Base-by-base conservation (phyloP, 2,797 vertebrate species). In the Cossypha niveicapilla region DNA sequence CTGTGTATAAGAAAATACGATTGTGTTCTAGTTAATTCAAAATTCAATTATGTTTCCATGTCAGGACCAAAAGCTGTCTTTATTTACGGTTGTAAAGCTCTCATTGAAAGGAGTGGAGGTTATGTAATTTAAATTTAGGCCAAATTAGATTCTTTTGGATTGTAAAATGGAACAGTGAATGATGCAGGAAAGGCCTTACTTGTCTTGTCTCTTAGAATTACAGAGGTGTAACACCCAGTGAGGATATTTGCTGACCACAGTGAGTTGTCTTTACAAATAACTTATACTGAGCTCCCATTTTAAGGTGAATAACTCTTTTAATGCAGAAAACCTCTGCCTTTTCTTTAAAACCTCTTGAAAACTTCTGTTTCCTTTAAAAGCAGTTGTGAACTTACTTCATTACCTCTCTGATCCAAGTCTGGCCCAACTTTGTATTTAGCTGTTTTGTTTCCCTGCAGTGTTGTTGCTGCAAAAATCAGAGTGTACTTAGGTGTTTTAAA, bases 111-210 rank as follows among this genome's bases (percentile, higher is more conserved):
- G 70, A 93, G 24, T 0, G 0, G 56, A 15, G 28, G 73, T 90
- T 94, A 92, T 58, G 16, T 93, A 92, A 93, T 86, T 88, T 80
- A 93, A 86, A 90, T 86, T 92, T 83, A 75, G 80, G 90, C 62
- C 90, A 90, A 44, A 74, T 45, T 61, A 60, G 23, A 62, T 78
- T 95, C 30, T 84, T 77, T 71, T 3, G 6, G 73, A 7, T 71
- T 71, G 72, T 80, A 25, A 41, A 54, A 47, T 71, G 14, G 45
- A 81, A 9, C 58, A 65, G 73, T 47, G 62, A 58, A 16, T 51
- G 58, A 18, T 77, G 32, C 54, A 81, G 76, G 56, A 68, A 92
- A 54, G 61, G 30, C 50, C 39, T 88, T 58, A 3, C 10, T 77
- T 88, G 30, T 60, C 25, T 62, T 45, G 37, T 37, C 1, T 48